Conservation (phyloP, 2,888 invertebrate species). For the Seira sanloemensis region DNA sequence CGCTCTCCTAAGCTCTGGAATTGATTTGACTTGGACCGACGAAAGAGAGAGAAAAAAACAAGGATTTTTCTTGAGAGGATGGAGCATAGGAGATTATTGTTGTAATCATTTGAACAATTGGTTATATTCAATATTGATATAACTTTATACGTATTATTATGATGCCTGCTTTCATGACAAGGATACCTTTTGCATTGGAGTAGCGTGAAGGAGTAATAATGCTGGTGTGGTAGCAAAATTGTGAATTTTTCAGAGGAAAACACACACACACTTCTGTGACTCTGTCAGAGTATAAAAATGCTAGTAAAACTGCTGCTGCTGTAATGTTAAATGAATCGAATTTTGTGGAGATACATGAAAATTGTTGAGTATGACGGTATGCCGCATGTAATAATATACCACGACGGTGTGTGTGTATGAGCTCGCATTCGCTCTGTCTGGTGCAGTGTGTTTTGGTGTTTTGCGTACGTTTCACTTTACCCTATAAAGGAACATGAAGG, state of each 20-base stretch:
- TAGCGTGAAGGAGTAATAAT: not conserved
- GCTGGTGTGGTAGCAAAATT: not conserved
- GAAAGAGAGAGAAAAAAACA: no score
- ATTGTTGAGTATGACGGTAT: not conserved
- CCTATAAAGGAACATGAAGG: not conserved
- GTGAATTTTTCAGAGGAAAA: not conserved
- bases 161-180: not conserved
- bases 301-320: not conserved
- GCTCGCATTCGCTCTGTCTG: no score
- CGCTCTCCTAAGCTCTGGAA: not conserved
- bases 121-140: not conserved
- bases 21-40: not conserved
- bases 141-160: not conserved
- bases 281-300: no score
- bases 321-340: not conserved
- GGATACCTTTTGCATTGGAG: not conserved
- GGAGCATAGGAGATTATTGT: not conserved
- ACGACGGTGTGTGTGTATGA: no score
- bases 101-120: not conserved
- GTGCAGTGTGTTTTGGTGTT: not conserved
- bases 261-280: no score
- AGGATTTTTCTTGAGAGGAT: no score
- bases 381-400: not conserved
- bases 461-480: not conserved
- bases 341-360: no score